Evolutionary conservation across 2,797 vertebrate genomes (phyloP).

Genomic region (Coccyzus lansbergi): DNA sequence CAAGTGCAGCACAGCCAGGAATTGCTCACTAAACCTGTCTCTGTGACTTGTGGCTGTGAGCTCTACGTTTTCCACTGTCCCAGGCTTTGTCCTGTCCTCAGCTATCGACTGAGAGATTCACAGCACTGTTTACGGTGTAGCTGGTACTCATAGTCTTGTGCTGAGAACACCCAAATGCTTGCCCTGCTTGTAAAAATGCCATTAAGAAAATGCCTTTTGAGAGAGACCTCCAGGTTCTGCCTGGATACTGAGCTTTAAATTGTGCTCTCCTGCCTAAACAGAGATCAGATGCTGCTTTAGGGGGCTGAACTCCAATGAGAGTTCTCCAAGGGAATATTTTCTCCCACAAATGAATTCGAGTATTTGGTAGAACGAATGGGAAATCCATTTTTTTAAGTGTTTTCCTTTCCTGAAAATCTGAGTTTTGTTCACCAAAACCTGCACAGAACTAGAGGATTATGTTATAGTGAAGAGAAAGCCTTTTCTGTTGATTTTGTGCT

Average conservation of each 20-base stretch:
- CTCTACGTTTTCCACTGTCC: not conserved
- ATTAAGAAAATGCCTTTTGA: not conserved
- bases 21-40: fast-evolving
- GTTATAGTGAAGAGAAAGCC: not conserved
- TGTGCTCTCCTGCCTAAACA: not conserved
- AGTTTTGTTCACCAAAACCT: not conserved
- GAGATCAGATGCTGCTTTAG: not conserved
- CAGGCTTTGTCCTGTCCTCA: not conserved
- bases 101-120: fast-evolving
- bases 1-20: not conserved
- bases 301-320: not conserved
- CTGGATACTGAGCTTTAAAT: not conserved
- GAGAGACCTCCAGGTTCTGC: not conserved
- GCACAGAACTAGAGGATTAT: not conserved
- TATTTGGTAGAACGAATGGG: not conserved
- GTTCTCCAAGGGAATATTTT: not conserved
- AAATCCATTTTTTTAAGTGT: not conserved
- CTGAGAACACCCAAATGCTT: not conserved
- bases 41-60: not conserved
- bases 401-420: not conserved
- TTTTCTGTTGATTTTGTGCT: not conserved
- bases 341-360: not conserved
- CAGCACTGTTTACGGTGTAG: not conserved
- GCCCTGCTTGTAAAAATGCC: fast-evolving
- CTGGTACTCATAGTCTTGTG: not conserved